phyloP scores from a whole-genome alignment of 2,797 vertebrate genomes.

The Artibeus lituratus region DNA sequence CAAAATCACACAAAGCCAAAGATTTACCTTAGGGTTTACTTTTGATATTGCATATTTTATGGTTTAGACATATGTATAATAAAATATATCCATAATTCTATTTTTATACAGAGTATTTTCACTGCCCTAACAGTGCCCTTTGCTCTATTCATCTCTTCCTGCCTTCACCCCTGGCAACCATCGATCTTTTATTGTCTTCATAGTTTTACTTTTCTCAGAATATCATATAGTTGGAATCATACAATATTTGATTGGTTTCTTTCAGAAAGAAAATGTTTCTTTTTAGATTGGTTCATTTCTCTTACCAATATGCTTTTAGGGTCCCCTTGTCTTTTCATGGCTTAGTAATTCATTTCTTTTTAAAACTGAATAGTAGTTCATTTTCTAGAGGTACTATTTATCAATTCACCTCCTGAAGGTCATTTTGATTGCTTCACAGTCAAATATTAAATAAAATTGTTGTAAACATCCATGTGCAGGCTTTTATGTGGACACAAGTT shows the following conservation, averaged over 20 bases:
- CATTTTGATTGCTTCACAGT: not conserved
- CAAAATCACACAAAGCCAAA: not conserved
- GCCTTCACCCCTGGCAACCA: not conserved
- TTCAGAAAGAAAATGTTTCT: no score
- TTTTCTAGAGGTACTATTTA: not conserved
- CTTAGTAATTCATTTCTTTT: not conserved
- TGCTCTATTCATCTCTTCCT: not conserved
- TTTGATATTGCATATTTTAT: not conserved
- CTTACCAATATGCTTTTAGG: not conserved
- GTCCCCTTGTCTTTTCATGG: not conserved
- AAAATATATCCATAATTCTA: not conserved
- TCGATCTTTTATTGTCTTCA: not conserved
- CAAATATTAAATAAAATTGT: not conserved
- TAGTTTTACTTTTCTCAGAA: not conserved
- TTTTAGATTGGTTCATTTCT: not conserved
- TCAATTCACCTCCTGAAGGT: not conserved
- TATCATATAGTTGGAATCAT: not conserved
- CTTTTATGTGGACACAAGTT: not conserved
- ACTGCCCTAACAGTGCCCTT: not conserved
- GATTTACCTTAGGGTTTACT: not conserved
- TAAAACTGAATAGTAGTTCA: not conserved
- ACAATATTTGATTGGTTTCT: not conserved
- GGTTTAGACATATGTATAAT: not conserved
- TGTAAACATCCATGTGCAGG: not conserved
- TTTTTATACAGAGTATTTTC: not conserved